These are phyloP conservation scores for Kryptopterus vitreolus DNA, from an alignment of 2,797 vertebrate species.

Conservation along the genomic window DNA sequence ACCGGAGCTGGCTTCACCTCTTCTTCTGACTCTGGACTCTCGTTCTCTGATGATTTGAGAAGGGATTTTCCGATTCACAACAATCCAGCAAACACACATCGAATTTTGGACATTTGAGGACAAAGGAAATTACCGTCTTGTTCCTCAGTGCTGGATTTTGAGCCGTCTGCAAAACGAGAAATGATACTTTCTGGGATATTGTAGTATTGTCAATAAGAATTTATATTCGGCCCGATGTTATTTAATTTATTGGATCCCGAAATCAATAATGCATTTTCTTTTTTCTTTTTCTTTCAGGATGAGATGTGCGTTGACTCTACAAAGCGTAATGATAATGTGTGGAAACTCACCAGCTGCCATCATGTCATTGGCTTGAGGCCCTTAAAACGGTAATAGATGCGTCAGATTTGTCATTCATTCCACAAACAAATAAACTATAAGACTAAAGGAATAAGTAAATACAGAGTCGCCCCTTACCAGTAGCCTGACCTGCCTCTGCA, in stretches of 20 bases:
- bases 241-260: too few species aligned
- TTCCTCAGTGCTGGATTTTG: slow-evolving; percentile 68
- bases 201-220: not conserved
- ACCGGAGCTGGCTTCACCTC: slow-evolving; percentile 41
- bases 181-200: not conserved
- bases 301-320: too few species aligned
- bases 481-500: slow-evolving; percentile 58
- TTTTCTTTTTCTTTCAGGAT: too few species aligned
- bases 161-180: slow-evolving; percentile 49
- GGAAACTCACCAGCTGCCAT: slow-evolving; percentile 61
- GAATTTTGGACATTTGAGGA: not conserved
- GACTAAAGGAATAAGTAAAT: not conserved
- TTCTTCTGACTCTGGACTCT: slow-evolving; percentile 60
- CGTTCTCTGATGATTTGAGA: slow-evolving; percentile 55
- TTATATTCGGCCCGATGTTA: too few species aligned
- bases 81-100: not conserved
- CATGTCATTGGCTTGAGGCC: slow-evolving; percentile 61
- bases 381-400: slow-evolving; percentile 46
- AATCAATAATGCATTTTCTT: not conserved
- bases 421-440: not conserved
- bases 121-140: slow-evolving; percentile 65
- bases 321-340: not conserved
- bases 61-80: not conserved
- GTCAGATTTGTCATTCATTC: not conserved
- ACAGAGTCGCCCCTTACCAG: slow-evolving; percentile 57